Evolutionary conservation across 2,888 invertebrate species (phyloP), one percentile per base, ranked within the genome.

Genomic region (Pseudeuparius sepicola): DNA sequence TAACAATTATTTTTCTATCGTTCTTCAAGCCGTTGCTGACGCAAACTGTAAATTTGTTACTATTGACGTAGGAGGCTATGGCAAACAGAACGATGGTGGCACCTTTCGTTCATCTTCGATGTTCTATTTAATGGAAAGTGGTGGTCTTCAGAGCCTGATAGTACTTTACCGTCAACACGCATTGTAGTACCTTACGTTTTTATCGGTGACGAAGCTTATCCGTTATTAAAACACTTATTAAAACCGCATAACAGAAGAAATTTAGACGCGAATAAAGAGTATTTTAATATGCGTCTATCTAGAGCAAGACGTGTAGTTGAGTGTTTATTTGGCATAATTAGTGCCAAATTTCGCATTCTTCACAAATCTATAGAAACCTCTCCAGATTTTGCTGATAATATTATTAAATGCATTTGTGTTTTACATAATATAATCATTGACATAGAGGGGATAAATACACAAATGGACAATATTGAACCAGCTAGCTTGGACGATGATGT

Each of bases 1-100:
- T 15, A 13, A 26, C 15, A 12, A 24, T 9, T 33, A 14, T 33
- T 33, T 33, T 25, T 33, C 14, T 15, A 33, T 33, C 6, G 33
- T 33, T 25, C 18, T 26, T 11, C 25, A 25, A 25, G 13, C 33
- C 12, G 33, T 33, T 11, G 33, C 25, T 13, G 25, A 18, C 6
- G 16, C 25, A 13, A 17, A 33, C n/a, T n/a, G n/a, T n/a, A n/a
- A n/a, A n/a, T n/a, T n/a, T n/a, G n/a, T n/a, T n/a, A n/a, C n/a
- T n/a, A 16, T n/a, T n/a, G n/a, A n/a, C n/a, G n/a, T n/a, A n/a
- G n/a, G n/a, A n/a, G n/a, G n/a, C n/a, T n/a, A n/a, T n/a, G n/a
- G n/a, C n/a, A n/a, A n/a, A n/a, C n/a, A n/a, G n/a, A n/a, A n/a
- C n/a, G n/a, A n/a, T n/a, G n/a, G n/a, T n/a, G n/a, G n/a, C n/a